Percentiles rank a stretch among this genome's conserved stretches.
These are phyloP conservation scores for Triplophysa rosa DNA, from an alignment of 2,113 vertebrate genomes.

Conservation along the genomic window DNA sequence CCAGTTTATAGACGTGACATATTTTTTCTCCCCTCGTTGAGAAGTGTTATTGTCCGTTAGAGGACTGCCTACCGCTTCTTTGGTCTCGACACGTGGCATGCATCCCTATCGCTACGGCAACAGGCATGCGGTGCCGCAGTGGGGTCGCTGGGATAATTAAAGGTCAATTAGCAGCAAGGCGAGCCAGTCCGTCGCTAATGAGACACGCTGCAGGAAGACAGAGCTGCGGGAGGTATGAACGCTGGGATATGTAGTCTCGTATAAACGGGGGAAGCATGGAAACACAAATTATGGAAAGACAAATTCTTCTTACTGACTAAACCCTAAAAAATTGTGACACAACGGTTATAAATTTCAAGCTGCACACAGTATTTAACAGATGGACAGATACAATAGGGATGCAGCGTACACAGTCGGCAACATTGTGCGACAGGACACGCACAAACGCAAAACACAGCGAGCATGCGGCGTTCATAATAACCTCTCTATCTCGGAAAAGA, in stretches of 20 bases:
- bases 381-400: neutral
- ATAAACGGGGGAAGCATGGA: constrained; percentile 36
- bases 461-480: neutral
- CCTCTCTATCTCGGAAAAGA: neutral
- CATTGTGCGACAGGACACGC: neutral
- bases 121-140: constrained; percentile 69
- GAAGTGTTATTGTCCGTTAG: constrained; percentile 41
- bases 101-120: constrained; percentile 59
- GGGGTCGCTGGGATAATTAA: constrained; percentile 77
- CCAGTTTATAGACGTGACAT: neutral
- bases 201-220: constrained; percentile 63
- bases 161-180: constrained; percentile 71
- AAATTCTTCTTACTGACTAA: too few species aligned
- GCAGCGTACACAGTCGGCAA: neutral
- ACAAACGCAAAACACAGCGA: neutral
- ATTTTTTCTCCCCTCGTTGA: neutral
- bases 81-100: constrained; percentile 41
- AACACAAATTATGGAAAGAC: neutral
- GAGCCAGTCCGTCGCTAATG: constrained; percentile 69
- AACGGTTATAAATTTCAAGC: too few species aligned
- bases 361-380: too few species aligned
- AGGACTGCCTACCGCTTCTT: constrained; percentile 22
- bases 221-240: constrained; percentile 59
- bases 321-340: too few species aligned
- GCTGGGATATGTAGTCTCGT: constrained; percentile 33